Evolutionary conservation across 2,888 invertebrate genomes (phyloP), one percentile per base, ranked within the genome.

Genomic region (Syrista parreyssii): DNA sequence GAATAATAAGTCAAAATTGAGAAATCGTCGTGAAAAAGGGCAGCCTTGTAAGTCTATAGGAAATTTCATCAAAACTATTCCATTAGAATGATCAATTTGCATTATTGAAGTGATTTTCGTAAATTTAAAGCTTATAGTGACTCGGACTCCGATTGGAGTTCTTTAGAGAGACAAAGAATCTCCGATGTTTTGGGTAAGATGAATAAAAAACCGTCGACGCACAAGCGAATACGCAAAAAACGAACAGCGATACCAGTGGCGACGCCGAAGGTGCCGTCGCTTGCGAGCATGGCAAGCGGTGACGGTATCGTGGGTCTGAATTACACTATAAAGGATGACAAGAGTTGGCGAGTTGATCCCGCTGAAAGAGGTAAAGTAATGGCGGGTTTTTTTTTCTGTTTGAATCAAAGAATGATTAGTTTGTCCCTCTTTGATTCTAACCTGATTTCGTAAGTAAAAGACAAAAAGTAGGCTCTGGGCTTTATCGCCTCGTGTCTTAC

Each of bases 101-200:
- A 23, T 55, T 23, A 55, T 55, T 9, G 2, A 55, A 9, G 23
- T 6, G 23, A 55, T 55, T 75, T 36, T 83, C 68, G 76, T 75
- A 79, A 80, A 80, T 73, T 89, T 90, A 40, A 91, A 95, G 96
- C 96, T 78, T 96, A 96, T 91, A 97, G 97, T 79, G 98, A 98
- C 91, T 97, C 98, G 11, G 98, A 98, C 91, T 97, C 97, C 85
- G 98, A 98, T 83, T 96, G 95, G 90, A 96, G 96, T 85, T 96
- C 96, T 81, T 92, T 94, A 84, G 95, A 95, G 86, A 92, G 94
- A 81, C 94, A 94, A 82, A 92, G 94, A 80, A 93, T 93, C 83
- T 87, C 88, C 0, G 95, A 94, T 84, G 93, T 93, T 36, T 93
- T 94, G 86, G 93, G 94, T 76, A 95, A 95, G 91, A 94, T 94